Evolutionary conservation across 2,888 invertebrate species (phyloP), one percentile per base, ranked within the genome.

Genomic region (Sepioteuthis lessoniana): DNA sequence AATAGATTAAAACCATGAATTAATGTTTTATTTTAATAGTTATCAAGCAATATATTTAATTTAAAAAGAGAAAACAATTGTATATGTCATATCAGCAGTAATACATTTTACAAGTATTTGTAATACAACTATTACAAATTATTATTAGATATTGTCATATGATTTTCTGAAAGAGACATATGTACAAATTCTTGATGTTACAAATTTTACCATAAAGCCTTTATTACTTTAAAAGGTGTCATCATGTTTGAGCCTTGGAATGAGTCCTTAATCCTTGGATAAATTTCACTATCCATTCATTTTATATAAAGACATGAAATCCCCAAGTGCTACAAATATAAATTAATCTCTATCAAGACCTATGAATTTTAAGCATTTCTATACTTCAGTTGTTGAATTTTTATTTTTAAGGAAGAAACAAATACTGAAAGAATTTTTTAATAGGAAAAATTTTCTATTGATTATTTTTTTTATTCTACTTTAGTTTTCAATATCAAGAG

Each of bases 401-500:
- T n/a, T n/a, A 76, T n/a, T 76, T 76, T 76, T n/a, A 31, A 76
- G 76, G n/a, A n/a, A 76, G 13, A n/a, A 76, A 76, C 31, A 76
- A n/a, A 76, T 31, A 76, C 31, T 31, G 5, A 10, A 42, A n/a
- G 0, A 13, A 7, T 60, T 76, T n/a, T 76, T 76, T 76, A n/a
- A 76, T 76, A n/a, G 76, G 1, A 76, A 31, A n/a, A 8, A n/a
- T n/a, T n/a, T 76, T 10, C 13, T n/a, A n/a, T 76, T 10, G 1
- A n/a, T n/a, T 76, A 76, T n/a, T 10, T 46, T 46, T n/a, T 38
- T n/a, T 7, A 46, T 47, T 21, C 31, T n/a, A 47, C 42, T 92
- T 35, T 31, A 46, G 35, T 50, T 76, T 92, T 35, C 93, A 93
- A 28, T 50, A n/a, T 76, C 76, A 76, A 76, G 97, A n/a, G 16